Percentiles rank a stretch among this genome's conserved stretches.
Evolutionary conservation across 35 echinoderm and acorn worm genomes (phyloP).

Genomic region (Lytechinus variegatus): DNA sequence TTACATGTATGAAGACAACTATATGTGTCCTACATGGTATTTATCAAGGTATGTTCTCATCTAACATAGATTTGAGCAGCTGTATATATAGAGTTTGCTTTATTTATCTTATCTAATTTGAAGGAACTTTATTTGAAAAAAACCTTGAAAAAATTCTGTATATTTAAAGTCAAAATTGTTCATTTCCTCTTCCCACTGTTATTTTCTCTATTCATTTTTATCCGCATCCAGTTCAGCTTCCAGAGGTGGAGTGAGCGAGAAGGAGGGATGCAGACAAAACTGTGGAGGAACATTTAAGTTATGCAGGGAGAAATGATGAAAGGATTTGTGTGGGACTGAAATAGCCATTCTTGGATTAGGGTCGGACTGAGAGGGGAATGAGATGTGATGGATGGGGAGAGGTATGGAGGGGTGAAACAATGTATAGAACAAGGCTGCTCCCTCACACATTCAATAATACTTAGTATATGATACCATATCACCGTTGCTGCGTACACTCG

Average conservation of each 20-base stretch:
- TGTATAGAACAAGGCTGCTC: background rate
- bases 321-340: background rate
- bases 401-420: background rate
- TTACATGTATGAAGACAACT: no score
- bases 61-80: no score
- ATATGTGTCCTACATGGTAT: no score
- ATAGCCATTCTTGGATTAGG: background rate
- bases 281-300: background rate
- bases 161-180: no score
- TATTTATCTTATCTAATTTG: no score
- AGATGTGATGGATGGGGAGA: constrained; percentile 1
- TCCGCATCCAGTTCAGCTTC: background rate
- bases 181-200: background rate
- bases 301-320: constrained; percentile 19
- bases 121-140: no score
- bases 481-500: no score
- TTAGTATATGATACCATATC: background rate
- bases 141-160: no score
- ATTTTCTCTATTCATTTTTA: background rate
- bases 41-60: no score
- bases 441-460: background rate
- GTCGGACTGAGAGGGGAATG: background rate
- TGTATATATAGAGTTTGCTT: no score
- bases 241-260: background rate
- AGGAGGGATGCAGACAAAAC: background rate